Evolutionary conservation across 2,797 vertebrate species (phyloP), one percentile per base, ranked within the genome.

Genomic region (Platalea minor): DNA sequence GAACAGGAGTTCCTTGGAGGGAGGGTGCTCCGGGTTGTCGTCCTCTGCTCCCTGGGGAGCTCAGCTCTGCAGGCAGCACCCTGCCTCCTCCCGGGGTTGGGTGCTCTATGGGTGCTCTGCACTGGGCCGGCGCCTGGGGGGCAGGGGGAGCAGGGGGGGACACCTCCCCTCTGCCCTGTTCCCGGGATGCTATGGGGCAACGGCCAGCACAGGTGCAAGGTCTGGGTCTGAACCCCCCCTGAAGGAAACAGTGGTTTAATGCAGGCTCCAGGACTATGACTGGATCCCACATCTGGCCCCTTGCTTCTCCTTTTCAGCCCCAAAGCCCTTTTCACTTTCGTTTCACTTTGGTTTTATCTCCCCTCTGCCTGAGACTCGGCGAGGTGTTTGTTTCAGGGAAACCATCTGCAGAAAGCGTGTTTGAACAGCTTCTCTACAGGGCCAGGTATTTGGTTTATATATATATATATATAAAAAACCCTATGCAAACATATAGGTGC

Each of bases 301-400:
- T 61, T 2, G 1, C 28, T 81, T 95, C 70, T 85, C 13, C 15
- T 85, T 96, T 77, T 77, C 61, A 86, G 51, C 73, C n/a, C 33
- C 26, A 26, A 63, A 93, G 31, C 24, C 67, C 41, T 83, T 81
- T 75, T 80, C 41, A 23, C 51, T 89, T 72, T 37, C 4, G 0
- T 76, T 83, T 86, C 31, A 33, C 59, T 80, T 79, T 26, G n/a
- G 37, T 65, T 85, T 89, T 85, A 69, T 53, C 33, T 94, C 28
- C 81, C 59, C 60, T 91, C 64, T 64, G 53, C 63, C 48, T 26
- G 53, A 46, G 37, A 89, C 43, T 50, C 1, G 0, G 54, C 0
- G 19, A 81, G 88, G 51, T 86, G 85, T 94, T 97, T 96, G 91
- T 89, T 93, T 89, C 72, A 35, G 88, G 87, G 87, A 85, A 81